Conservation (phyloP, 2,797 vertebrate species). For the Ctenochaetus hawaiiensis region DNA sequence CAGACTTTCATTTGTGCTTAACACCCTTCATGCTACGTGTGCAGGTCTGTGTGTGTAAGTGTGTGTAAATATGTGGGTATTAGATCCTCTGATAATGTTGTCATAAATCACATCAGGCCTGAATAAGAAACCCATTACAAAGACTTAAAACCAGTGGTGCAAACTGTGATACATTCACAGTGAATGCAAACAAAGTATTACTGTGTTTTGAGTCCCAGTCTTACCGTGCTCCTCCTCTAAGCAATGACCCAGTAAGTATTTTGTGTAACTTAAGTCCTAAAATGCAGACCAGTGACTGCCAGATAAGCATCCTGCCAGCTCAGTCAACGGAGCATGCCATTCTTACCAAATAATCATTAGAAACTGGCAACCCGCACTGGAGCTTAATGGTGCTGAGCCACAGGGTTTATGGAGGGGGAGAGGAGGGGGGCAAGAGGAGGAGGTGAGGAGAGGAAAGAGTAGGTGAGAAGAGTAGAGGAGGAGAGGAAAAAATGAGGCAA, state of each 20-base stretch:
- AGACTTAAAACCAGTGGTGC: slow-evolving; percentile 50
- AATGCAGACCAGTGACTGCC: slow-evolving; percentile 74
- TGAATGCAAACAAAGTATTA: slow-evolving; percentile 75
- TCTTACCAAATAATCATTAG: slow-evolving; percentile 86
- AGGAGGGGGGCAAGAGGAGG: slow-evolving; percentile 41
- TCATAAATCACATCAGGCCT: slow-evolving; percentile 41
- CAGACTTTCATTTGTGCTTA: slow-evolving; percentile 58
- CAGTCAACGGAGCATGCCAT: slow-evolving; percentile 81
- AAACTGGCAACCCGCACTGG: slow-evolving; percentile 72
- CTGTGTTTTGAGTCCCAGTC: slow-evolving; percentile 56
- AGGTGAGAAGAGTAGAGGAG: slow-evolving; percentile 22
- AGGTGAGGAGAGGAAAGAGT: slow-evolving; percentile 27
- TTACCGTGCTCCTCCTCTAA: slow-evolving; percentile 31
- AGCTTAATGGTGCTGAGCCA: slow-evolving; percentile 70
- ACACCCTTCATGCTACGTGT: slow-evolving; percentile 27
- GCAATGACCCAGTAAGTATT: slow-evolving; percentile 75
- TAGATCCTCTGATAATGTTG: slow-evolving; percentile 61
- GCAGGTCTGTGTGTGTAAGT: slow-evolving; percentile 16
- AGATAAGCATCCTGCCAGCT: slow-evolving; percentile 86
- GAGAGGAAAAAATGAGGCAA: too few species aligned
- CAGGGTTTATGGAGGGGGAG: slow-evolving; percentile 61
- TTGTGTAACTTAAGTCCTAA: slow-evolving; percentile 76
- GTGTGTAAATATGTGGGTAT: neutral
- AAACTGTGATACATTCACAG: slow-evolving; percentile 59
- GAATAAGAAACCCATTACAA: slow-evolving; percentile 63